Percentiles rank a stretch among this genome's conserved stretches.
These are phyloP conservation scores for Melanotaenia duboulayi DNA, from an alignment of 2,113 vertebrate species.

Conservation along the genomic window DNA sequence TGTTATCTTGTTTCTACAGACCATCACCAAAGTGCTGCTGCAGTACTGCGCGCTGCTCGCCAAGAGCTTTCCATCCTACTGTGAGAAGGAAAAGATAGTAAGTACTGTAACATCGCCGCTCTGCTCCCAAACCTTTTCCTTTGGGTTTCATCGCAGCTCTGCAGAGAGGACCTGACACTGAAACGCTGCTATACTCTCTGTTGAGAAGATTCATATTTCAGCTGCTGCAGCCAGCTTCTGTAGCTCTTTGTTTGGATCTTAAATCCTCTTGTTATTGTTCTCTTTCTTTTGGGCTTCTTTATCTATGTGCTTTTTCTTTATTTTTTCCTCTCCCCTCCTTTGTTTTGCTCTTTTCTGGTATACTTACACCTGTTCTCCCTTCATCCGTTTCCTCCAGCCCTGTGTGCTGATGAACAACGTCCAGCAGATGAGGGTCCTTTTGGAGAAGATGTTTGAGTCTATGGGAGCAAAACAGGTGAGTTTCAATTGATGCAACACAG, in stretches of 20 bases:
- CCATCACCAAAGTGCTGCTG: slow-evolving; percentile 94
- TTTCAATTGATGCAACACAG: not conserved
- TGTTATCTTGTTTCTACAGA: slow-evolving; percentile 79
- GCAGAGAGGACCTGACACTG: not conserved
- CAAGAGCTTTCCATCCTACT: slow-evolving; percentile 91
- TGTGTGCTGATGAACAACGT: slow-evolving; percentile 96
- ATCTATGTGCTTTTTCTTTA: not conserved
- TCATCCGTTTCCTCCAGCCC: slow-evolving; percentile 76
- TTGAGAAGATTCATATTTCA: slow-evolving; percentile 28
- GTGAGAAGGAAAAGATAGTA: slow-evolving; percentile 94
- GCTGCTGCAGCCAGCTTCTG: not conserved
- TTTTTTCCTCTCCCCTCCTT: not conserved
- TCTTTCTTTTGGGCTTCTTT: not conserved
- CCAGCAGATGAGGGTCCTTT: slow-evolving; percentile 94
- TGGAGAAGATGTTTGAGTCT: slow-evolving; percentile 99
- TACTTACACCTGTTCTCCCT: not conserved
- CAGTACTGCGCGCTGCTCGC: slow-evolving; percentile 92
- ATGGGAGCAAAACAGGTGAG: slow-evolving; percentile 98
- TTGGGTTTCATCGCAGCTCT: slow-evolving; percentile 2
- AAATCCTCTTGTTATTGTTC: not conserved
- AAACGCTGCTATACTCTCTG: not conserved
- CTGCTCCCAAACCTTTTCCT: not conserved
- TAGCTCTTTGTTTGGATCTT: not conserved
- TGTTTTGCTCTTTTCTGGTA: not conserved
- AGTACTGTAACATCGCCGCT: slow-evolving; percentile 62